Percentiles rank a stretch among this genome's conserved stretches.
phyloP scores from a whole-genome alignment of 1,140 invertebrate species.

The Drosophila mayri region DNA sequence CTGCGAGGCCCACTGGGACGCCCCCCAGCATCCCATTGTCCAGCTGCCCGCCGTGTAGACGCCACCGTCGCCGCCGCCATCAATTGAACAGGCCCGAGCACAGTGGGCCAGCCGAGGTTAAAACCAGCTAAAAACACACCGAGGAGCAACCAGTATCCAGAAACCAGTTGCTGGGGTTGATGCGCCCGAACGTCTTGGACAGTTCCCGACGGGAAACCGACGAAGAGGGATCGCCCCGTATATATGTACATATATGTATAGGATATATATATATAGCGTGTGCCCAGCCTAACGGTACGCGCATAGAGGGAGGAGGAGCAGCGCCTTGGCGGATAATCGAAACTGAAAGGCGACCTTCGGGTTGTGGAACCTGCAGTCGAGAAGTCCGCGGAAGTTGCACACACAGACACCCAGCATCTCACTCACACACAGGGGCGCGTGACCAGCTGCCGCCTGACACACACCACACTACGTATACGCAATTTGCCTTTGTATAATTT shows the following conservation, averaged over 20 bases:
- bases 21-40: conserved; percentile 86
- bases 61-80: conserved; percentile 1
- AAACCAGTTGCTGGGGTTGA: conserved; percentile 73
- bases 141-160: conserved; percentile 25
- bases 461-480: conserved; percentile 15
- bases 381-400: conserved; percentile 69
- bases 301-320: conserved; percentile 20
- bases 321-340: conserved; percentile 54
- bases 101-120: conserved; percentile 65
- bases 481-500: conserved; percentile 48
- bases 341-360: conserved; percentile 66
- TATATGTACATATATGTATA: conserved; percentile 45
- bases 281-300: conserved; percentile 40
- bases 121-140: conserved; percentile 32
- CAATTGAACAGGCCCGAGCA: conserved; percentile 60
- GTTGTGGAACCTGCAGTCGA: conserved; percentile 62
- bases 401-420: conserved; percentile 26
- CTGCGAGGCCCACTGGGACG: conserved; percentile 87
- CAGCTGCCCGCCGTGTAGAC: conserved; percentile 87
- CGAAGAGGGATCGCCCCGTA: conserved; percentile 50
- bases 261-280: conserved; percentile 20
- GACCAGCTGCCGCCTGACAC: conserved; percentile 62
- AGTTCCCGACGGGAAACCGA: conserved; percentile 76
- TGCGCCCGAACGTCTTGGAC: conserved; percentile 76
- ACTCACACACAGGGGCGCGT: conserved; percentile 55